Percentiles rank a stretch among this genome's conserved stretches.
phyloP scores from a whole-genome alignment of 2,888 invertebrate species.

The Liposcelis brunnea region DNA sequence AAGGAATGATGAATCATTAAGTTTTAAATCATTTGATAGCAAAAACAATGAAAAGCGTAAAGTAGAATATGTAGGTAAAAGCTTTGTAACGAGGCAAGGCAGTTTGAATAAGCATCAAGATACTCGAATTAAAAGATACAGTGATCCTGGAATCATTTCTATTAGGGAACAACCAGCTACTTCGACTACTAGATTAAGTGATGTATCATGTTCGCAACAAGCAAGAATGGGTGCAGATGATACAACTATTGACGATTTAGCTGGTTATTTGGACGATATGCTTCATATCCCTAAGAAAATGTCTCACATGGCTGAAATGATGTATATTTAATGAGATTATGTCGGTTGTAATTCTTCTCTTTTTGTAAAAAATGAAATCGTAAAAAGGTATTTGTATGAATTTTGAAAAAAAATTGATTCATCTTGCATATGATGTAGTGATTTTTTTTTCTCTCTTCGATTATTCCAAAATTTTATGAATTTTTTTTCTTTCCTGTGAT shows the following conservation, averaged over 20 bases:
- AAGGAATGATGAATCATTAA: neutral
- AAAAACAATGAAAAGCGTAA: neutral
- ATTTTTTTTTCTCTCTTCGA: too few relatives aligned
- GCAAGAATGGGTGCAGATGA: constrained; percentile 50
- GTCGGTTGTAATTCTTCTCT: too few relatives aligned
- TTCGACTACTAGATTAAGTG: neutral
- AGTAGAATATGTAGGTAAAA: neutral
- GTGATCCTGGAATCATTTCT: neutral
- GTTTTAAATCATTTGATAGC: neutral
- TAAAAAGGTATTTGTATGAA: too few relatives aligned
- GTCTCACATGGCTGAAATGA: constrained; percentile 97
- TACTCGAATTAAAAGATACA: neutral
- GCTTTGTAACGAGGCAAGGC: constrained; percentile 1
- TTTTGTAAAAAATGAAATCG: too few relatives aligned
- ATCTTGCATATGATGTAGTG: too few relatives aligned
- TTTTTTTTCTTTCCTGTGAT: too few relatives aligned
- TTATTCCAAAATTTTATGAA: too few relatives aligned
- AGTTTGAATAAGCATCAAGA: neutral
- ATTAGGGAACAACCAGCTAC: neutral
- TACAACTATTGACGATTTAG: constrained; percentile 84
- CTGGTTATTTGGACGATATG: constrained; percentile 87
- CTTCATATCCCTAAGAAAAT: constrained; percentile 95
- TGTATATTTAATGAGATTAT: constrained; percentile 89
- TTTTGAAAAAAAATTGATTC: too few relatives aligned
- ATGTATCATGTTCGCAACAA: constrained; percentile 55